Base-by-base conservation (phyloP, 1,140 invertebrate genomes). In the Portunus trituberculatus region DNA sequence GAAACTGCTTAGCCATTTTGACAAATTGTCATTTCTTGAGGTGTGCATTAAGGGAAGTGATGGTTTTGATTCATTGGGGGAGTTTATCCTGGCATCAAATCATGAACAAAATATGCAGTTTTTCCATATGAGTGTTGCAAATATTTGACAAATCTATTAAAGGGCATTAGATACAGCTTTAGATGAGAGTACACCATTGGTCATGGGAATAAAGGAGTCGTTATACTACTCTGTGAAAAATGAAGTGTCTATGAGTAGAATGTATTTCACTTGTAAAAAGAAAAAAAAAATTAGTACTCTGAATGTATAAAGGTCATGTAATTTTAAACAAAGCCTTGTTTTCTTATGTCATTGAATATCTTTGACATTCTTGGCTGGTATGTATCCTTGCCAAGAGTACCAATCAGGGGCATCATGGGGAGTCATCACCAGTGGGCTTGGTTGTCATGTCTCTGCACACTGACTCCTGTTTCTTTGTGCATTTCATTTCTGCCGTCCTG, bases 121-220 rank as follows among this genome's bases (percentile, higher is more conserved):
- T 29, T 87, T 29, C 31, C 52, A 76, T 91, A 25, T 76, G n/a
- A 76, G 29, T 91, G 48, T 91, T 31, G 29, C 59, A 89, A 76
- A n/a, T 31, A n/a, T 12, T 76, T 16, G 59, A 16, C 29, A 28
- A 76, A 76, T 20, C 48, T 45, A 46, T 59, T 59, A 10, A 32
- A 32, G 90, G 90, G 90, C 90, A 91, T 91, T 91, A 91, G 67
- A 91, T 76, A 76, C 67, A 76, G n/a, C 31, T 91, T 67, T 76
- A 91, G 90, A 76, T 76, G 67, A 76, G 67, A 76, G 67, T n/a
- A 76, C 67, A 76, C 67, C 67, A 76, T 7, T 76, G 20, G 12
- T 76, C 6, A 76, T 76, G 67, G 67, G 52, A 20, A 59, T 59
- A 76, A 25, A 76, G 67, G 67, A n/a, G 20, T 76, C 16, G 10